Evolutionary conservation across 2,888 invertebrate species (phyloP), one percentile per base, ranked within the genome.

Genomic region (Lepeophtheirus nordmannii): DNA sequence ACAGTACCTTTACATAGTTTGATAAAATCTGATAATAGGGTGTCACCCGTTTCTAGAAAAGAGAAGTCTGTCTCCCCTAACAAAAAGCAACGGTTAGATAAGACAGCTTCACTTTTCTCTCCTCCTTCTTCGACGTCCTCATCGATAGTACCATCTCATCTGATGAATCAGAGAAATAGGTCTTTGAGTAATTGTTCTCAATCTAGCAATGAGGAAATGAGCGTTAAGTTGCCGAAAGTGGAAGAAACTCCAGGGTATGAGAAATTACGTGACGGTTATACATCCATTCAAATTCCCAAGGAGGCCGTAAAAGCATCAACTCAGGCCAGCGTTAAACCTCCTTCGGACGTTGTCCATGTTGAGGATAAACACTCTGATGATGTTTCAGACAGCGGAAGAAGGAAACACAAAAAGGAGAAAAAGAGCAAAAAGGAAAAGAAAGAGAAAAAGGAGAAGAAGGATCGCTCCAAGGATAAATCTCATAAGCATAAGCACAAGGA

Each of bases 171-270:
- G 58, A 58, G 22, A 58, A 23, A 14, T 58, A 23, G 12, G 58
- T 23, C 12, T 14, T 17, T 14, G 58, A 22, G 22, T 20, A 30
- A 20, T 22, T 53, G n/a, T 8, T 17, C 53, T 53, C n/a, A 53
- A 8, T 30, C 58, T 2, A 17, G 22, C 22, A 58, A 14, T 12
- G 58, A 58, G 30, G 17, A 22, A 58, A 39, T 41, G 20, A 17
- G 40, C 23, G 39, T 62, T 20, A 62, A 62, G 40, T 20, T 83
- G 57, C 82, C 81, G 70, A 83, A 82, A 71, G 73, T 83, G 62
- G 83, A 83, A 68, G 81, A 82, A 70, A 80, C 81, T 0, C 80
- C 81, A 40, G 82, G 82, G 0, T 82, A 80, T 70, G 82, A 83
- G 70, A 62, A 62, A 23, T 17, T 40, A n/a, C 40, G 39, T 14